phyloP scores from a whole-genome alignment of 2,888 invertebrate genomes.

The Bellardia pandia region DNA sequence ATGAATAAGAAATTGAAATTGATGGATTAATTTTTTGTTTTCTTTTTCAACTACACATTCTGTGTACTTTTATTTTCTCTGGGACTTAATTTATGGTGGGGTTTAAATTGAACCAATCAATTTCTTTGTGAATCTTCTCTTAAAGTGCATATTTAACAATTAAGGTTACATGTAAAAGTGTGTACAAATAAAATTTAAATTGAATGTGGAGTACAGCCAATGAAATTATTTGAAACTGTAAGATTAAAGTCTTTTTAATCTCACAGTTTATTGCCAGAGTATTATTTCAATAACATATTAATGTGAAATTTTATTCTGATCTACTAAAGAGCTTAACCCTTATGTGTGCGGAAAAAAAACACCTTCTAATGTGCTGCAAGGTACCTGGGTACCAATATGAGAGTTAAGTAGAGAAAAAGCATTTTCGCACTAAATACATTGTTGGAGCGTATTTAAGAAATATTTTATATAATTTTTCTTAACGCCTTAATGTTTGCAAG shows the following conservation, averaged over 20 bases:
- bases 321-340: too few species aligned
- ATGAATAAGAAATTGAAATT: constrained; percentile 33
- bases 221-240: not conserved
- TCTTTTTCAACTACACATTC: not conserved
- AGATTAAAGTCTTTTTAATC: not conserved
- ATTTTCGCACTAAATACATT: too few species aligned
- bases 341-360: too few species aligned
- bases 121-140: not conserved
- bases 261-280: not conserved
- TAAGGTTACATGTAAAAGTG: constrained; percentile 25
- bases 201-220: not conserved
- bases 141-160: constrained; percentile 20
- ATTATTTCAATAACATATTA: not conserved
- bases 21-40: constrained; percentile 6
- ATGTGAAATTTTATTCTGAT: too few species aligned
- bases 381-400: too few species aligned
- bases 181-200: constrained; percentile 43
- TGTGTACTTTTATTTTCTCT: constrained; percentile 16
- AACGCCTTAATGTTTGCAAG: too few species aligned
- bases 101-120: constrained; percentile 40
- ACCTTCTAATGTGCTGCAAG: too few species aligned
- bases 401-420: too few species aligned
- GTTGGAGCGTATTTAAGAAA: too few species aligned
- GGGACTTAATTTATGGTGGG: constrained; percentile 44
- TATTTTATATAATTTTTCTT: too few species aligned